A percentile compares a stretch with the other conserved stretches of the same genome.
Evolutionary conservation across 2,113 vertebrate species (phyloP).

Genomic region (human (Homo sapiens)): GRCh38 chr9:82690001-82690500

Average conservation of each 20-base stretch:
- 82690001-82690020: neutral
- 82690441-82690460: neutral
- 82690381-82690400: neutral
- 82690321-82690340: conserved; percentile 42
- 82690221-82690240: conserved; percentile 62
- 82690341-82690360: neutral
- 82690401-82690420: conserved; percentile 9
- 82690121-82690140: conserved; percentile 67
- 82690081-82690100: conserved; percentile 3
- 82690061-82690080: conserved; percentile 7
- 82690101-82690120: conserved; percentile 60
- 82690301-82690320: conserved; percentile 58
- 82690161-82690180: conserved; percentile 62
- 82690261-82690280: conserved; percentile 52
- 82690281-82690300: conserved; percentile 48
- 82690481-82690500: neutral
- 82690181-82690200: conserved; percentile 69
- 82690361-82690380: neutral
- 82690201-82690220: conserved; percentile 77
- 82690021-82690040: neutral
- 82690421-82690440: neutral
- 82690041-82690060: neutral
- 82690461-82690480: neutral
- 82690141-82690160: conserved; percentile 46
- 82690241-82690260: conserved; percentile 63